Conservation (phyloP, 2,113 vertebrate species). For the Platichthys flesus region DNA sequence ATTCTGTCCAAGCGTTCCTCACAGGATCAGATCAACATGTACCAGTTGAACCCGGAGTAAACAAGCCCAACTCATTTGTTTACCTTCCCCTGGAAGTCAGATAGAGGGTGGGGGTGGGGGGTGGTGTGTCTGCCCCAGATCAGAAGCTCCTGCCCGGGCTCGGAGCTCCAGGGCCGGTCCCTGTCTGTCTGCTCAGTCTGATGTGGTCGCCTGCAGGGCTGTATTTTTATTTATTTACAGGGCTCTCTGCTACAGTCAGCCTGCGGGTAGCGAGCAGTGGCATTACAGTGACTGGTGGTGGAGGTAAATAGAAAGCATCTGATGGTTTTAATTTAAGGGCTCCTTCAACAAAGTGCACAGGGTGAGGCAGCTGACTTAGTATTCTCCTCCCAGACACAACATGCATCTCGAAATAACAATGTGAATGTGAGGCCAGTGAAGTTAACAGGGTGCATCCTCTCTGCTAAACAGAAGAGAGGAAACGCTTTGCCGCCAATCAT, state of each 20-base stretch:
- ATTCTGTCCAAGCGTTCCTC: not conserved
- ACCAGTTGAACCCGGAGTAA: not conserved
- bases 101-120: not conserved
- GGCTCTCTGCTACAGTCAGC: constrained; percentile 26
- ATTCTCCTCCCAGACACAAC: not conserved
- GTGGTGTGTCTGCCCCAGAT: constrained; percentile 27
- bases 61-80: constrained; percentile 42
- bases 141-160: too few relatives aligned
- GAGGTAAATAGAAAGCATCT: constrained; percentile 39
- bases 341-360: not conserved
- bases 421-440: not conserved
- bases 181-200: constrained; percentile 43
- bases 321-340: constrained; percentile 43
- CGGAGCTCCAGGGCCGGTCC: constrained; percentile 29
- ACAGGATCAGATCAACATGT: not conserved
- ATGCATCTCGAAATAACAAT: not conserved
- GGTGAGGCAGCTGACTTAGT: constrained; percentile 1
- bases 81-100: constrained; percentile 51
- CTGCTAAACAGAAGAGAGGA: constrained; percentile 5
- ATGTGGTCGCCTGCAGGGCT: constrained; percentile 62
- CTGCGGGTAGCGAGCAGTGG: constrained; percentile 31
- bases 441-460: not conserved
- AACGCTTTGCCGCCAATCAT: not conserved
- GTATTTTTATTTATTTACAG: constrained; percentile 23
- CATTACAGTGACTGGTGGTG: constrained; percentile 18